These are phyloP conservation scores for Drosophila tropicalis DNA, from an alignment of 1,140 invertebrate genomes.

Conservation along the genomic window DNA sequence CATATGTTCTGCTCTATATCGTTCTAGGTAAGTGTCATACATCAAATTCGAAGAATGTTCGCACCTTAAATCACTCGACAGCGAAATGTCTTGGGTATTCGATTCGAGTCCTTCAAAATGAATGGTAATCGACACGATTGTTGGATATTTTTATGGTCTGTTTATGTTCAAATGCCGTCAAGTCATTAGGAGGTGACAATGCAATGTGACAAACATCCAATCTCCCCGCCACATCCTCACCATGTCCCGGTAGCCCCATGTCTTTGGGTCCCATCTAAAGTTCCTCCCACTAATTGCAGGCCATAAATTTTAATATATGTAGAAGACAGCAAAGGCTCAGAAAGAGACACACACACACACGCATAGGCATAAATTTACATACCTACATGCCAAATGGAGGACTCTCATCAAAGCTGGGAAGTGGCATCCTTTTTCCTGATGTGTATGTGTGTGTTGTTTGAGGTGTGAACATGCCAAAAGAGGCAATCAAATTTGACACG, in stretches of 20 bases:
- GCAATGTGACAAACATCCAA: slow-evolving; percentile 50
- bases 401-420: background rate
- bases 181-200: slow-evolving; percentile 79
- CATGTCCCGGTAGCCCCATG: no score
- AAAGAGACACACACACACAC: slow-evolving; percentile 37
- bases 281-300: slow-evolving; percentile 55
- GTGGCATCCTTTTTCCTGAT: slow-evolving; percentile 17
- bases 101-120: slow-evolving; percentile 16
- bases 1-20: slow-evolving; percentile 19
- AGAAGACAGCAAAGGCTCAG: background rate
- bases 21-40: slow-evolving; percentile 69
- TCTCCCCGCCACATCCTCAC: slow-evolving; percentile 5
- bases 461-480: slow-evolving; percentile 20
- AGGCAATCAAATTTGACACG: slow-evolving; percentile 66
- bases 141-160: slow-evolving; percentile 69
- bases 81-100: slow-evolving; percentile 3
- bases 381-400: slow-evolving; percentile 16
- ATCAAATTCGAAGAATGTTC: slow-evolving; percentile 34
- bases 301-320: slow-evolving; percentile 59
- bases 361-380: slow-evolving; percentile 43
- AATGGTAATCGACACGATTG: slow-evolving; percentile 53
- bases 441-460: background rate
- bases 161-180: slow-evolving; percentile 66
- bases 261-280: background rate
- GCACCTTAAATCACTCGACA: slow-evolving; percentile 26